Percentiles rank a stretch among this genome's conserved stretches.
Conservation (phyloP, 2,888 invertebrate genomes). For the Oithona nana region DNA sequence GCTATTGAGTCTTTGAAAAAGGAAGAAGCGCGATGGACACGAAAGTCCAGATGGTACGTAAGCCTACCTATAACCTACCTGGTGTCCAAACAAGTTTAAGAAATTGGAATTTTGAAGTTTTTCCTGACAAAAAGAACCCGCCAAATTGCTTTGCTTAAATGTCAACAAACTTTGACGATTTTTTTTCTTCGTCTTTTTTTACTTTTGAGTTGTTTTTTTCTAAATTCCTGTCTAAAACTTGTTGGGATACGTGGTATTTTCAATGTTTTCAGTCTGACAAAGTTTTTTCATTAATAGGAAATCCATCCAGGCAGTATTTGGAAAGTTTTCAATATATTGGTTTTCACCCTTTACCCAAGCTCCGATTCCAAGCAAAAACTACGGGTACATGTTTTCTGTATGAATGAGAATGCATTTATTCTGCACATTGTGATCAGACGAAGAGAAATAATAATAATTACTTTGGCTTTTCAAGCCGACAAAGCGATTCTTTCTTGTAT, state of each 20-base stretch:
- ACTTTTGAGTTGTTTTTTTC: too few species aligned
- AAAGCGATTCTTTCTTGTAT: constrained; percentile 12
- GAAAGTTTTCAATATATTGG: constrained; percentile 84
- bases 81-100: too few species aligned
- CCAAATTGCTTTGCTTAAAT: too few species aligned
- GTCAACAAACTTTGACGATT: too few species aligned
- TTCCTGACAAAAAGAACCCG: too few species aligned
- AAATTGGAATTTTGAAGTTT: too few species aligned
- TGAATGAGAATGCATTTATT: not conserved
- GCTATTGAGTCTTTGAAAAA: constrained; percentile 93
- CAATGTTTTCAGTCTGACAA: too few species aligned
- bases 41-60: constrained; percentile 71
- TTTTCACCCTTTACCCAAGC: constrained; percentile 65
- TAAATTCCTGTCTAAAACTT: too few species aligned
- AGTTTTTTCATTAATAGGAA: too few species aligned
- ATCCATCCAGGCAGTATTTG: constrained; percentile 90
- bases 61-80: too few species aligned
- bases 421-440: not conserved
- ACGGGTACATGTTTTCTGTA: not conserved
- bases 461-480: not conserved
- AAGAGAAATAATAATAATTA: not conserved
- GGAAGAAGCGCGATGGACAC: constrained; percentile 79
- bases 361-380: constrained; percentile 29
- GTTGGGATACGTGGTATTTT: too few species aligned
- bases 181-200: too few species aligned